Percentiles rank a stretch among this genome's conserved stretches.
phyloP scores from a whole-genome alignment of 2,113 vertebrate genomes.

The Odobenus rosmarus region DNA sequence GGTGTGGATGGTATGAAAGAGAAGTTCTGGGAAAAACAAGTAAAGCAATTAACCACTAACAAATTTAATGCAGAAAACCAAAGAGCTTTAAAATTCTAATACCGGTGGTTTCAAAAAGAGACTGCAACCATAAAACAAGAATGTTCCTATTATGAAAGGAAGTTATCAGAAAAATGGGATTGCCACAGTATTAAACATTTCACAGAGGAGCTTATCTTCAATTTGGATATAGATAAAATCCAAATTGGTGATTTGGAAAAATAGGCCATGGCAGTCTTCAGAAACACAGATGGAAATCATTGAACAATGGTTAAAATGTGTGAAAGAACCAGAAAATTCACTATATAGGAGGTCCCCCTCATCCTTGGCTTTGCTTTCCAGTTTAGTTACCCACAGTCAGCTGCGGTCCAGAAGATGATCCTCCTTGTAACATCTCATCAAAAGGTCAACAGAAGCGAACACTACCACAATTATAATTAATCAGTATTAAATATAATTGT shows the following conservation, averaged over 20 bases:
- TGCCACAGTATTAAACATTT: background rate
- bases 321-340: background rate
- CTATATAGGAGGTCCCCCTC: background rate
- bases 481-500: background rate
- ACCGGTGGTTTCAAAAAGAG: background rate
- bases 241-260: background rate
- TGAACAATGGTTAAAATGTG: background rate
- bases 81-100: background rate
- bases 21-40: background rate
- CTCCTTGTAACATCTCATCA: background rate
- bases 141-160: background rate
- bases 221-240: conserved; percentile 2
- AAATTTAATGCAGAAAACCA: background rate
- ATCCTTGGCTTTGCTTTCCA: background rate
- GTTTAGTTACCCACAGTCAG: background rate
- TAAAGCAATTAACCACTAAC: background rate
- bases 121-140: background rate
- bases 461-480: background rate
- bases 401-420: background rate
- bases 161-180: background rate
- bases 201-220: background rate
- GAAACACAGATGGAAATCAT: background rate
- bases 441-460: background rate
- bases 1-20: background rate
- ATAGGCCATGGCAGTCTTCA: background rate